Evolutionary conservation across 2,888 invertebrate genomes (phyloP).

Genomic region (Drosophila hamatofila): DNA sequence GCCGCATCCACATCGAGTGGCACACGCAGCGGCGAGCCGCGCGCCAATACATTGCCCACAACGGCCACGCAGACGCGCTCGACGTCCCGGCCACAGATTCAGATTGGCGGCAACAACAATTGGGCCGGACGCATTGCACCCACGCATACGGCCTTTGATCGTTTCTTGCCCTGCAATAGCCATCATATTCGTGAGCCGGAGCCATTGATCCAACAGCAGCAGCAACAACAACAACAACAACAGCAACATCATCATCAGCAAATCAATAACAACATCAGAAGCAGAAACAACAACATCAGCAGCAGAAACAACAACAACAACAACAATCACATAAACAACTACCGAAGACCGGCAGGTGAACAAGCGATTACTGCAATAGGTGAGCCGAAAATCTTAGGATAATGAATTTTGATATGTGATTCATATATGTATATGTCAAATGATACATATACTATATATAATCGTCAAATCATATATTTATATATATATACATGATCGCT

Average conservation of each 20-base stretch:
- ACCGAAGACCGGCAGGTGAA: neutral
- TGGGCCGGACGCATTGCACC: conserved; percentile 84
- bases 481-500: neutral
- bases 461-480: neutral
- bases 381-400: conserved; percentile 21
- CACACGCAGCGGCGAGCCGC: conserved; percentile 85
- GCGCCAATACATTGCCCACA: conserved; percentile 89
- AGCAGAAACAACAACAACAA: conserved; percentile 41
- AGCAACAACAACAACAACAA: conserved; percentile 53
- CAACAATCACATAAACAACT: conserved; percentile 36
- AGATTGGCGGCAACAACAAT: conserved; percentile 87
- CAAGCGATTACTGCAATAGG: conserved; percentile 7
- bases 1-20: conserved; percentile 54
- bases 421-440: neutral
- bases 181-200: conserved; percentile 87
- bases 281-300: conserved; percentile 20
- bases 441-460: neutral
- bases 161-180: conserved; percentile 90
- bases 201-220: conserved; percentile 38
- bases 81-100: conserved; percentile 89
- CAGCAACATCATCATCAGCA: neutral
- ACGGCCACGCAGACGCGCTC: conserved; percentile 90
- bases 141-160: conserved; percentile 85
- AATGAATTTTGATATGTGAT: neutral
- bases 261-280: conserved; percentile 7